phyloP scores from a whole-genome alignment of 2,888 invertebrate genomes.

The Pachydiplax longipennis region DNA sequence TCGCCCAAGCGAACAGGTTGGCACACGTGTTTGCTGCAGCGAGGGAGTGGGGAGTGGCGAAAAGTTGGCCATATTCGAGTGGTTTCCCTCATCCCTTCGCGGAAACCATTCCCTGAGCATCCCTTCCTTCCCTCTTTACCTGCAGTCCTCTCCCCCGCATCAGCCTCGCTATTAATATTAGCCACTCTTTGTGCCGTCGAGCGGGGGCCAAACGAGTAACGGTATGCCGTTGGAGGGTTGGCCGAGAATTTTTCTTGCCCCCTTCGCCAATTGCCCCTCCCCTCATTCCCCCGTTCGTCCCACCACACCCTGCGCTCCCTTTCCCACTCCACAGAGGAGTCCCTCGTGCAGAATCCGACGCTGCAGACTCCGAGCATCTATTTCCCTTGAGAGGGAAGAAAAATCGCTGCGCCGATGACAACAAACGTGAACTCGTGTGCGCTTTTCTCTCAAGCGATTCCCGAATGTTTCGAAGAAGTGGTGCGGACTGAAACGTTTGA shows the following conservation, averaged over 20 bases:
- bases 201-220: slow-evolving; percentile 37
- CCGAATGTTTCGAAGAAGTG: not conserved
- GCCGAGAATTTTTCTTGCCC: slow-evolving; percentile 21
- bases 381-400: not conserved
- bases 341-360: not conserved
- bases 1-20: not conserved
- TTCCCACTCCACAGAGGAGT: not conserved
- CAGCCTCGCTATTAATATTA: slow-evolving; percentile 32
- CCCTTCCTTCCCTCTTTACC: not conserved
- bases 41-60: not conserved
- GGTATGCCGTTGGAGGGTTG: not conserved
- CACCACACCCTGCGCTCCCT: too few species aligned
- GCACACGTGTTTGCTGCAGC: not conserved
- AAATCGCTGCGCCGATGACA: not conserved
- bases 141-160: not conserved
- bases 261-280: not conserved
- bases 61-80: not conserved
- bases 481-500: too few species aligned
- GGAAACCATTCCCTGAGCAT: not conserved
- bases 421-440: not conserved
- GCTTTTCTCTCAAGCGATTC: not conserved
- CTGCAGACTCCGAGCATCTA: too few species aligned
- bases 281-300: not conserved
- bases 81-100: not conserved
- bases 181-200: slow-evolving; percentile 24